Percentiles rank a stretch among this genome's conserved stretches.
Evolutionary conservation across 2,888 invertebrate genomes (phyloP).

Genomic region (Dusona sp.): DNA sequence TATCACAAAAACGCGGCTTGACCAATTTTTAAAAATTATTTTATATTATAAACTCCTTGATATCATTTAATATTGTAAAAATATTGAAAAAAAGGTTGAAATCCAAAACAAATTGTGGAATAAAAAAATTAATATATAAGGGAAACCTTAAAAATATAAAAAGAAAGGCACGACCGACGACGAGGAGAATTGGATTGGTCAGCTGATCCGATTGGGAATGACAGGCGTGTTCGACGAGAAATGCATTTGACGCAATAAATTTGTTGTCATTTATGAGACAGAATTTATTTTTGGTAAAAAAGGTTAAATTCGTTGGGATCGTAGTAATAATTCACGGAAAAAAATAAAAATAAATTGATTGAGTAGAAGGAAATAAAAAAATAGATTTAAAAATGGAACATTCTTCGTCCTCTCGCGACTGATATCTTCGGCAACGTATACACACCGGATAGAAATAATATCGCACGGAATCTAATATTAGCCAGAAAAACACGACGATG

Average conservation of each 20-base stretch:
- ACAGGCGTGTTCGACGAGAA: conserved; percentile 17
- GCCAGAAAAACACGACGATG: conserved; percentile 47
- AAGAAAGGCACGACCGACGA: conserved; percentile 13
- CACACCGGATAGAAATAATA: conserved; percentile 35
- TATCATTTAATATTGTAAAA: background rate
- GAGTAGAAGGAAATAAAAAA: background rate
- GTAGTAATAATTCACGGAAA: background rate
- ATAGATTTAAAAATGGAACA: background rate
- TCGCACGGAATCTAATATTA: conserved; percentile 58
- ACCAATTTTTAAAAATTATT: background rate
- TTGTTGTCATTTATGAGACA: background rate
- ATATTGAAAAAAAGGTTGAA: background rate
- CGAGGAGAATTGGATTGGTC: conserved; percentile 46
- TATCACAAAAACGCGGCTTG: too few relatives aligned
- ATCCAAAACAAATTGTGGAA: background rate
- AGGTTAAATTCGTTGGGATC: background rate
- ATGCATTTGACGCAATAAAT: background rate
- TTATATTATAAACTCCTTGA: background rate
- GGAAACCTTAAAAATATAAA: conserved; percentile 36
- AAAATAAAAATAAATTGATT: background rate
- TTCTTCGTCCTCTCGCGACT: background rate
- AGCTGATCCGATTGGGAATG: conserved; percentile 37
- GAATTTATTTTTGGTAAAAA: background rate
- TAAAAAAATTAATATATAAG: conserved; percentile 27
- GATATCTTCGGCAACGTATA: background rate